Evolutionary conservation across 2,113 vertebrate species (phyloP).

Genomic region (Shinisaurus crocodilurus): DNA sequence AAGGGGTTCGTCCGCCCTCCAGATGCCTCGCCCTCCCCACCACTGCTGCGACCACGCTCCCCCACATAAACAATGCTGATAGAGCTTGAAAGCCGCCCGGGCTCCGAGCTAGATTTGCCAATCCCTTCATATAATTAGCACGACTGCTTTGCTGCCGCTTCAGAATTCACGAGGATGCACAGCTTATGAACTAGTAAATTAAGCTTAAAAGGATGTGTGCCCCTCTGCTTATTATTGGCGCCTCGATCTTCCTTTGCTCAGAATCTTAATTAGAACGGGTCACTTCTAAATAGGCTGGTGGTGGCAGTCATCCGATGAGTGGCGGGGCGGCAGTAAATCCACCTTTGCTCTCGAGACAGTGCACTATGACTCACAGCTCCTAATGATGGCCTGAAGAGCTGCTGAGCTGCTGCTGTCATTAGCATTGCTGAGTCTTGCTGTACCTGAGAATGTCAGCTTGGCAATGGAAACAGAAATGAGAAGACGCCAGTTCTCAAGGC

Average conservation of each 20-base stretch:
- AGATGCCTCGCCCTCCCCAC: too few species aligned
- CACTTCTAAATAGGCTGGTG: constrained; percentile 32
- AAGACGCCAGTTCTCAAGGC: rapidly evolving
- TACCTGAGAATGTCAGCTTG: background rate
- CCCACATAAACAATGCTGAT: background rate
- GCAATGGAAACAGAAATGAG: background rate
- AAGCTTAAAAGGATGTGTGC: constrained; percentile 31
- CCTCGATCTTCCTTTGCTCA: constrained; percentile 40
- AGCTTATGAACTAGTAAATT: constrained; percentile 41
- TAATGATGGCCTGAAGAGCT: background rate
- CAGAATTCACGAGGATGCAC: constrained; percentile 25
- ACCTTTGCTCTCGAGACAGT: background rate
- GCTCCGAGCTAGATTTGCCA: constrained; percentile 20
- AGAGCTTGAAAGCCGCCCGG: background rate
- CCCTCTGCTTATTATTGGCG: constrained; percentile 11
- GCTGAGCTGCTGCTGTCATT: background rate
- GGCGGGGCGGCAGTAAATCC: background rate
- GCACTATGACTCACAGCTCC: background rate
- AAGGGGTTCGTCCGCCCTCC: too few species aligned
- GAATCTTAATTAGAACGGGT: constrained; percentile 56
- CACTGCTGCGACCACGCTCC: background rate
- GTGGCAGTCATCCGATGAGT: constrained; percentile 16
- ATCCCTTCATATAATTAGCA: constrained; percentile 40
- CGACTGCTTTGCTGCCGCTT: constrained; percentile 18
- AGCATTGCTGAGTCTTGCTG: background rate